phyloP scores from a whole-genome alignment of 2,797 vertebrate genomes.

The Phoebastria nigripes region DNA sequence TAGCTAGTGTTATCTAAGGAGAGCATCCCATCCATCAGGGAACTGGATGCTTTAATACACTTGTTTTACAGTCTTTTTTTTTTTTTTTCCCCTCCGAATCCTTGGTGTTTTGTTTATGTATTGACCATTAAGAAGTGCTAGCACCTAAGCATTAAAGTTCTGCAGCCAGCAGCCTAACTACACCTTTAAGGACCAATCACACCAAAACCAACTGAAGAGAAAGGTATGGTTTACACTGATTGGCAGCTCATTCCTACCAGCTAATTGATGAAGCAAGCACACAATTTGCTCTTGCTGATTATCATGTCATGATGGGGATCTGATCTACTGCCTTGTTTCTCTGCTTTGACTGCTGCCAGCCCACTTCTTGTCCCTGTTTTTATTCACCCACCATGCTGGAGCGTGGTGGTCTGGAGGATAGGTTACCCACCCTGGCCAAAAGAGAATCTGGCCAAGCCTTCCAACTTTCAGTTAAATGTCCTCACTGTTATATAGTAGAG shows the following conservation, averaged over 20 bases:
- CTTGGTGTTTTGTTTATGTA: not conserved
- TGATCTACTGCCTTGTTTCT: not conserved
- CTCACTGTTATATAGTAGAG: not conserved
- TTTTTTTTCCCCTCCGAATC: not conserved
- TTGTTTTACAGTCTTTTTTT: not conserved
- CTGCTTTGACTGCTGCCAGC: not conserved
- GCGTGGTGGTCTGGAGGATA: not conserved
- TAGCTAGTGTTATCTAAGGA: not conserved
- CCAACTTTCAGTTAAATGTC: not conserved
- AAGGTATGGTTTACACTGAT: not conserved
- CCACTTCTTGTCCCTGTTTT: not conserved
- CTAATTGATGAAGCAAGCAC: not conserved
- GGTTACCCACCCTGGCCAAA: not conserved
- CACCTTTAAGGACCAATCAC: not conserved
- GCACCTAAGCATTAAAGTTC: not conserved
- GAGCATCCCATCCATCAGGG: not conserved
- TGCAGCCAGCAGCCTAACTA: not conserved
- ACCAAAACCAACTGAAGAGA: not conserved
- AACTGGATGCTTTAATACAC: not conserved
- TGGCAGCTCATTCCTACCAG: not conserved
- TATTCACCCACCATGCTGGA: not conserved
- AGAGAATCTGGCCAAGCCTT: not conserved
- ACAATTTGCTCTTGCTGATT: not conserved
- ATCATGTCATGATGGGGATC: not conserved
- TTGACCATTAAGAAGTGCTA: not conserved